Evolutionary conservation across 2,797 vertebrate species (phyloP), one percentile per base, ranked within the genome.

Genomic region (Lacerta agilis): DNA sequence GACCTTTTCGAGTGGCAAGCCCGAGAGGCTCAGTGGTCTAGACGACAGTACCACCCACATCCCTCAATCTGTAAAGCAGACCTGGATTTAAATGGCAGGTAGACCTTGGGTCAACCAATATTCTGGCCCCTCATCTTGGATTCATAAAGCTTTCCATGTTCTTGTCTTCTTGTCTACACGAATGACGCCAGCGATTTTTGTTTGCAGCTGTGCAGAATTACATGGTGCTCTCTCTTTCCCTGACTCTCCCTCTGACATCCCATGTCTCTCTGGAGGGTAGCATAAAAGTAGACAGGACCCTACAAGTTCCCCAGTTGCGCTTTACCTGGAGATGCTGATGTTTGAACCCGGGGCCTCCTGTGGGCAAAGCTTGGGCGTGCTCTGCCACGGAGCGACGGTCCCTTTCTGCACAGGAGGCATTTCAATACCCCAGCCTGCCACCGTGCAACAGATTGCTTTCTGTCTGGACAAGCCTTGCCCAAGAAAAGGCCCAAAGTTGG

Each of bases 41-140:
- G 49, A 13, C 11, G 11, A 49, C 49, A 4, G 49, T 0, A 13
- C 49, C 13, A 15, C 13, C 11, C 0, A 0, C 0, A 13, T 15
- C 49, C 49, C 13, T 49, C 49, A 49, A 49, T 49, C 49, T 49
- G 1, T 11, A 49, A 49, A 49, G 25, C n/a, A 20, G 13, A 1
- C 20, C 38, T 27, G 11, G 33, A 83, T 82, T 82, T 61, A 69
- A 69, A n/a, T 29, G 66, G 7, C 17, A 25, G 23, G 3, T 9
- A 33, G 66, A 29, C 8, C 20, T 20, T 33, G 2, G 27, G 15
- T n/a, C 36, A 33, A 73, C 33, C 33, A 29, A 45, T 84, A 25
- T 8, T 58, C 45, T 36, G 13, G 33, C 23, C 27, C 27, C 41
- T 13, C 7, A 20, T 7, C 33, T 58, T n/a, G 15, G n/a, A 84